Evolutionary conservation across 23 tunicate species (phyloP), one percentile per base, ranked within the genome.

Genomic region (Botrylloides violaceus): DNA sequence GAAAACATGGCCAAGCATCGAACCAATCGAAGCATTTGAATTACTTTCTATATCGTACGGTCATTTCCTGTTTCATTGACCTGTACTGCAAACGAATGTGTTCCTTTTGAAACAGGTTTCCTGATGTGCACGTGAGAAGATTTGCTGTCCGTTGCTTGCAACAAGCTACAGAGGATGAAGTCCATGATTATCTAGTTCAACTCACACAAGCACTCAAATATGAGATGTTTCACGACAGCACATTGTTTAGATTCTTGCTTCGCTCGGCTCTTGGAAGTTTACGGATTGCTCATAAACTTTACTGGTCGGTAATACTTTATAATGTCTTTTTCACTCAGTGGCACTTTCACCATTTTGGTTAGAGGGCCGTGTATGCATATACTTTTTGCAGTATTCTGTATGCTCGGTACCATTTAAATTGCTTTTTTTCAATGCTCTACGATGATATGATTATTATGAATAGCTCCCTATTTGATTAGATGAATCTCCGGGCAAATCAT

Each of bases 101-200:
- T n/a, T 22, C 30, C 23, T 12, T 70, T 70, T 76, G 5, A 18
- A 5, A 23, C 75, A 87, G 96, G 3, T 88, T 77, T 47, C 80
- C 88, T 2, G 96, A 88, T 59, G 15, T 39, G 27, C 57, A 34
- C 1, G 85, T 90, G 66, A 80, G 97, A 55, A 20, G 63, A 64
- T 60, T 78, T 55, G 97, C 97, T 56, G 78, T 83, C 81, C 75
- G 71, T 32, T 90, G 97, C 79, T 32, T 90, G 43, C 81, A 79
- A 34, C 62, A 30, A n/a, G 98, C 92, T 4, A 80, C 61, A 19
- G 98, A 92, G 61, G 62, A 32, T 64, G 98, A 92, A 59, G 77
- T 84, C 29, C 60, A 68, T 3, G 80, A 80, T 3, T 84, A 84
- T 78, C 72, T 92, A 32, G 85, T 90, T 12, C 97, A 90, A 55